Evolutionary conservation across 1,140 invertebrate species (phyloP).

Genomic region (Paracyclopina nana): DNA sequence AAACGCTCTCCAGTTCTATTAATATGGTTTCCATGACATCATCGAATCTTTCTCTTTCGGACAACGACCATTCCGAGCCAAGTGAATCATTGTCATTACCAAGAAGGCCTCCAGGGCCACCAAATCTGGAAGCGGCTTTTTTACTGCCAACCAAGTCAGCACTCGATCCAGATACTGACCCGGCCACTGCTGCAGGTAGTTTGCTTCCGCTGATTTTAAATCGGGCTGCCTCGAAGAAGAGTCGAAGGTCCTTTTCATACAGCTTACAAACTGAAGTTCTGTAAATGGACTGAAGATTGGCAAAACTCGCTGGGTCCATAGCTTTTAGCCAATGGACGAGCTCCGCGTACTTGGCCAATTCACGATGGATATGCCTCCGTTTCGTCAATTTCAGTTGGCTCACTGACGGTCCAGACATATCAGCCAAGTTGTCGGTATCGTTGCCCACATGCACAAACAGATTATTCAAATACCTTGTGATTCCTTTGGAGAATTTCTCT

Average conservation of each 20-base stretch:
- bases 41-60: constrained; percentile 34
- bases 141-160: constrained; percentile 9
- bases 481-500: constrained; percentile 56
- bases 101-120: constrained; percentile 5
- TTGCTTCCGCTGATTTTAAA: constrained; percentile 23
- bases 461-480: constrained; percentile 73
- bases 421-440: constrained; percentile 34
- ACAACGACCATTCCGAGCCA: constrained; percentile 21
- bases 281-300: constrained; percentile 55
- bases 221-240: constrained; percentile 55
- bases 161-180: background rate
- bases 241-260: constrained; percentile 58
- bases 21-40: constrained; percentile 56
- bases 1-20: constrained; percentile 70
- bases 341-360: constrained; percentile 13
- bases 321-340: constrained; percentile 74
- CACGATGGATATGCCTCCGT: constrained; percentile 54
- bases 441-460: constrained; percentile 73
- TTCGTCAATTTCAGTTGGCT: constrained; percentile 51
- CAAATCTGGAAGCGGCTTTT: background rate
- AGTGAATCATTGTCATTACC: constrained; percentile 8
- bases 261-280: constrained; percentile 52
- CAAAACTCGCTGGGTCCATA: constrained; percentile 60
- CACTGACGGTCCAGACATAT: constrained; percentile 30
- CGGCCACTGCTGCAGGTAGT: background rate